phyloP scores from a whole-genome alignment of 1,140 invertebrate genomes.

The Planococcus citri region DNA sequence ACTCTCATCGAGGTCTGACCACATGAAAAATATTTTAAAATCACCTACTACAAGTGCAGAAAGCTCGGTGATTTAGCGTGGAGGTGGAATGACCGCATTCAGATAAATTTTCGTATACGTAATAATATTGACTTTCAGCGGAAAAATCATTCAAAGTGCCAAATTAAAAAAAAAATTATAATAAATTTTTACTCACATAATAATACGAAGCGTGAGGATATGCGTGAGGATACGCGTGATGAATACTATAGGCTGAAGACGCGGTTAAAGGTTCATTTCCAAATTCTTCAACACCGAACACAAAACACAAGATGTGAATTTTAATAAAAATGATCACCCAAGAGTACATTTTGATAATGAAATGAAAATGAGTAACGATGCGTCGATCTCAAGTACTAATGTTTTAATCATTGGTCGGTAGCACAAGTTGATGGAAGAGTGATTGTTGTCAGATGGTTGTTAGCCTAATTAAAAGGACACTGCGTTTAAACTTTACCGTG shows the following conservation, averaged over 20 bases:
- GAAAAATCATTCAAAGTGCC: no score
- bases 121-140: no score
- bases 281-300: not conserved
- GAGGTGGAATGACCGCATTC: no score
- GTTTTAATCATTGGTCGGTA: not conserved
- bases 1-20: no score
- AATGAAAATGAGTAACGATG: no score
- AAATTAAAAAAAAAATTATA: not conserved
- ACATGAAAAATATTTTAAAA: no score
- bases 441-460: not conserved
- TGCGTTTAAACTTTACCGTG: constrained; percentile 2
- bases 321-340: not conserved
- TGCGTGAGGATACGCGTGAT: not conserved
- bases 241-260: not conserved
- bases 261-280: not conserved
- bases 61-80: no score
- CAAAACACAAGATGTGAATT: not conserved
- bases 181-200: not conserved
- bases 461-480: constrained; percentile 1
- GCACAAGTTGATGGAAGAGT: not conserved
- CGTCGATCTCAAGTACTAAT: not conserved
- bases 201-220: not conserved
- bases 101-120: no score
- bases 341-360: not conserved
- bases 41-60: no score